These are phyloP conservation scores for Elysia crispata DNA, from an alignment of 2,888 invertebrate species.

Conservation along the genomic window DNA sequence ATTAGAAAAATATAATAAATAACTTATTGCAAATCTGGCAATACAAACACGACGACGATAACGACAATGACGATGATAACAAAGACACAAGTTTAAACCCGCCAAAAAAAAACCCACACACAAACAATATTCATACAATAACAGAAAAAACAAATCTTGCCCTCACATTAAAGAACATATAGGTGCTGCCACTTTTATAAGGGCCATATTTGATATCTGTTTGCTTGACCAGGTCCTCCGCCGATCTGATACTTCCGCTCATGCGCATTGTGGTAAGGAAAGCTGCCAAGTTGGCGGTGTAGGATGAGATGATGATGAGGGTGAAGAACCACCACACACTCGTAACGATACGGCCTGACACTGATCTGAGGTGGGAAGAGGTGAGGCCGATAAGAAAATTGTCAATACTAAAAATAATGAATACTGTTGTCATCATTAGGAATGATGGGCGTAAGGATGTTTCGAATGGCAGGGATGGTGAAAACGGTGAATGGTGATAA, in stretches of 20 bases:
- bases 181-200: conserved; percentile 85
- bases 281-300: conserved; percentile 96
- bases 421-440: too few species aligned
- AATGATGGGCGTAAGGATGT: too few species aligned
- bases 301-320: conserved; percentile 96
- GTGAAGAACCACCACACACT: conserved; percentile 99
- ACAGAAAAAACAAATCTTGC: not conserved
- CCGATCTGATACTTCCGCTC: conserved; percentile 94
- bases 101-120: not conserved
- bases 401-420: too few species aligned
- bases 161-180: conserved; percentile 89
- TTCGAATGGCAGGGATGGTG: too few species aligned
- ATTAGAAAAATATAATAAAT: too few species aligned
- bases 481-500: not conserved
- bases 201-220: conserved; percentile 82
- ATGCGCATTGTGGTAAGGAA: conserved; percentile 98
- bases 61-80: too few species aligned
- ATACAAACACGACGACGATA: too few species aligned
- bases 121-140: not conserved
- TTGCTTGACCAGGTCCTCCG: conserved; percentile 93
- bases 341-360: conserved; percentile 96
- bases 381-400: too few species aligned
- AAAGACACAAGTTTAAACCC: too few species aligned
- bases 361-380: conserved; percentile 80
- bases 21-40: too few species aligned